Percentiles rank a stretch among this genome's conserved stretches.
Conservation (phyloP, 2,888 invertebrate genomes). For the Melipona bicolor region DNA sequence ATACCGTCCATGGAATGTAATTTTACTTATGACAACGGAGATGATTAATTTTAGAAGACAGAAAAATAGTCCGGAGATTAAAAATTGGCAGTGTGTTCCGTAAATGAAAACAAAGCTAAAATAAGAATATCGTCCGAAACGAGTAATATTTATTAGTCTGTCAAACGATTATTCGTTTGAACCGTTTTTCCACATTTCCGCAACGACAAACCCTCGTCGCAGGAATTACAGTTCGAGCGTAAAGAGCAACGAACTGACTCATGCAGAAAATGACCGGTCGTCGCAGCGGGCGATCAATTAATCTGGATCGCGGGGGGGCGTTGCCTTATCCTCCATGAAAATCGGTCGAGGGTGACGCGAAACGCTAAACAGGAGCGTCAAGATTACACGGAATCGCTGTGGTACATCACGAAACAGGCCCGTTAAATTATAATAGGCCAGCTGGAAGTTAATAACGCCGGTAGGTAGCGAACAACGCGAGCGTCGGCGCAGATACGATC, state of each 20-base stretch:
- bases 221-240: background rate
- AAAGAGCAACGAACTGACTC: background rate
- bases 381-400: constrained; percentile 24
- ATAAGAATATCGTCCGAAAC: too few relatives aligned
- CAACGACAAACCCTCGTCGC: background rate
- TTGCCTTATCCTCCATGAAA: background rate
- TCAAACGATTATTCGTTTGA: background rate
- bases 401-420: constrained; percentile 9
- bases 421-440: constrained; percentile 23
- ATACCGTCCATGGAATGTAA: too few relatives aligned
- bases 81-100: too few relatives aligned
- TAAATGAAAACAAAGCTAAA: too few relatives aligned
- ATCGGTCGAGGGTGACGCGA: constrained; percentile 8
- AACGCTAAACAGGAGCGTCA: constrained; percentile 13
- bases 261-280: constrained; percentile 12
- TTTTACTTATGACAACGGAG: too few relatives aligned
- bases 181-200: background rate
- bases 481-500: constrained; percentile 26
- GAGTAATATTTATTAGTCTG: too few relatives aligned
- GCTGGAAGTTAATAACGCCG: constrained; percentile 22
- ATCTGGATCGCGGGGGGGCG: background rate
- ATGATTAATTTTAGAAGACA: too few relatives aligned
- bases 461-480: background rate
- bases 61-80: too few relatives aligned
- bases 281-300: constrained; percentile 9